Base-by-base conservation (phyloP, 2,888 invertebrate genomes). In the Mesorhabditis spiculigera region DNA sequence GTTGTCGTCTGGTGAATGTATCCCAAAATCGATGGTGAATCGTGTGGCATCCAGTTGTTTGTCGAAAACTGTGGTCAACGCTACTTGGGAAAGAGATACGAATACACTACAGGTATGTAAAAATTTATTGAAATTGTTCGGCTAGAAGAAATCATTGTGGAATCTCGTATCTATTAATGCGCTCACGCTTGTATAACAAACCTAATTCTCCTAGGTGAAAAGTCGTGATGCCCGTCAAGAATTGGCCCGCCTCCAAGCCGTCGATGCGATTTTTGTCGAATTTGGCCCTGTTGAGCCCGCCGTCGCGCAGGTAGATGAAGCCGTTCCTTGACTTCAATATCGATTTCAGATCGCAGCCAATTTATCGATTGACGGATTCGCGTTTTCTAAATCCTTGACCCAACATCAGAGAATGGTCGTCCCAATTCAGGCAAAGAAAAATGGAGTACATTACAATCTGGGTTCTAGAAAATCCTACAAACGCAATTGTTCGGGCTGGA, bases 31-130 rank as follows among this genome's bases (percentile, higher is more conserved):
- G 28, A 28, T 28, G 28, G 28, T 28, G 28, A 28, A 28, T 28
- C 28, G 28, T 28, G 28, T 28, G 28, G 28, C 28, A 28, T 28
- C 28, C 28, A 28, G 28, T 28, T 78, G 78, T 63, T 69, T 78
- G 16, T 71, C 71, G 65, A 75, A 71, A 44, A 62, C 63, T 43
- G 76, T 69, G 45, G 69, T 73, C 44, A 78, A 69, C 71, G 81
- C 77, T 65, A 73, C 81, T 66, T 75, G 81, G 81, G 71, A 77
- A 72, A 71, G 73, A 13, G 68, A 78, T 67, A 72, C 75, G 72
- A 10, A 50, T 13, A 50, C 58, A 13, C 10, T 50, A 50, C 58
- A 50, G n/a, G 58, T 50, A 50, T 28, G 28, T 28, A 28, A 28
- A 28, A 28, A 28, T 28, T 28, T 28, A 28, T 69, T 41, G 75